A percentile compares a stretch with the other conserved stretches of the same genome.
These are phyloP conservation scores for Ciconia boyciana DNA, from an alignment of 2,113 vertebrate species.

Conservation along the genomic window DNA sequence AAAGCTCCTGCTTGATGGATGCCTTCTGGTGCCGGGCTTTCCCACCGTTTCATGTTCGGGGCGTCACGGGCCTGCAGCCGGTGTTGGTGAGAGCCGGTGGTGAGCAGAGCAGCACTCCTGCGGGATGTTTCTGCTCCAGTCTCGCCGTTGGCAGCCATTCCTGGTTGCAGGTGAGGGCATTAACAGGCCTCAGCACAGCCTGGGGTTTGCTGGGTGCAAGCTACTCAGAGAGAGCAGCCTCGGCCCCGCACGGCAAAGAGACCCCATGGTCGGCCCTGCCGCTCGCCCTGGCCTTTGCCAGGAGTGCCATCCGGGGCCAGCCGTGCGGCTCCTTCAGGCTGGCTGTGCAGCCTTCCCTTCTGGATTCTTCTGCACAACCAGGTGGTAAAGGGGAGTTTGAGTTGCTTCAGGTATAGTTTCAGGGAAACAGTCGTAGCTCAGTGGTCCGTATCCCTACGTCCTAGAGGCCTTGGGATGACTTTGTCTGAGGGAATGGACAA, in stretches of 20 bases:
- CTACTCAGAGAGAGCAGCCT: background rate
- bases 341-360: background rate
- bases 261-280: accelerated
- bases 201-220: background rate
- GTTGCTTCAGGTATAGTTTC: background rate
- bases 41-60: accelerated
- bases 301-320: background rate
- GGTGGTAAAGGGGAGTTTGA: background rate
- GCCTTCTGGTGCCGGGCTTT: background rate
- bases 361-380: background rate
- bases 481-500: background rate
- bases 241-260: accelerated
- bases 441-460: accelerated
- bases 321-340: too few relatives aligned
- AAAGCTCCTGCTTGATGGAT: accelerated
- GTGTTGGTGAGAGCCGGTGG: accelerated
- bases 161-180: background rate
- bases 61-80: background rate
- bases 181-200: accelerated
- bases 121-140: accelerated
- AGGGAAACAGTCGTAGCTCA: background rate
- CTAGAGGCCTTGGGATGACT: background rate
- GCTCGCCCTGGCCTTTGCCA: background rate
- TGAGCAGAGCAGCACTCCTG: background rate
- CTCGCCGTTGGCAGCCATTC: accelerated